Base-by-base conservation (phyloP, 1,140 invertebrate species). In the Sweltsa coloradensis region DNA sequence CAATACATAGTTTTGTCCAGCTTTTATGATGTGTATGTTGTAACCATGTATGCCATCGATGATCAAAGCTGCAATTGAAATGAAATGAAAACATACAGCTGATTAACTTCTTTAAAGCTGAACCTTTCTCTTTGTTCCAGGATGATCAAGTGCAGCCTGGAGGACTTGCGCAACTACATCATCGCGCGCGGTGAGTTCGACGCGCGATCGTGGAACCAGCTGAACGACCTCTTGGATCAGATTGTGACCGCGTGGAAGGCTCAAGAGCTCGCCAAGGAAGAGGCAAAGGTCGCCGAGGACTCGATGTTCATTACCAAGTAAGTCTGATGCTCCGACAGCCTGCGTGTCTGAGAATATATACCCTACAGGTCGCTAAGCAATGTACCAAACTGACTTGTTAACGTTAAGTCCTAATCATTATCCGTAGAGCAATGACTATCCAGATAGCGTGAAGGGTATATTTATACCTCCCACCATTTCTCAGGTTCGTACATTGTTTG, bases 241-340 rank as follows among this genome's bases (percentile, higher is more conserved):
- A 61, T 87, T 25, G 77, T 85, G 1, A 58, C 70, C 13, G 65
- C 77, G 0, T 96, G 89, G 89, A 75, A 78, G 56, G 71, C 76
- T 34, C 79, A 89, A 50, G 75, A 89, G 56, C 72, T 78, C 43
- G 72, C 78, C 36, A 73, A 74, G 19, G 73, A 80, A 51, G 69
- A 70, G 51, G 75, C 78, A 51, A 76, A 83, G 51, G 69, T 73
- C 26, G 83, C 89, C 54, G 78, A 88, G 45, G 81, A 89, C 40
- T 83, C 78, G 55, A 61, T 95, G 7, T 97, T 89, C 65, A 76
- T 81, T 47, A 86, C 79, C 24, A 89, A 84, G 69, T 76, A 60
- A 69, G 63, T 51, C 54, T 56, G 19, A 51, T 57, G n/a, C n/a
- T n/a, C n/a, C n/a, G n/a, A n/a, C n/a, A n/a, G n/a, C n/a, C n/a